A percentile compares a stretch with the other conserved stretches of the same genome.
These are phyloP conservation scores for Sciurus niger DNA, from an alignment of 2,113 vertebrate genomes.

Conservation along the genomic window DNA sequence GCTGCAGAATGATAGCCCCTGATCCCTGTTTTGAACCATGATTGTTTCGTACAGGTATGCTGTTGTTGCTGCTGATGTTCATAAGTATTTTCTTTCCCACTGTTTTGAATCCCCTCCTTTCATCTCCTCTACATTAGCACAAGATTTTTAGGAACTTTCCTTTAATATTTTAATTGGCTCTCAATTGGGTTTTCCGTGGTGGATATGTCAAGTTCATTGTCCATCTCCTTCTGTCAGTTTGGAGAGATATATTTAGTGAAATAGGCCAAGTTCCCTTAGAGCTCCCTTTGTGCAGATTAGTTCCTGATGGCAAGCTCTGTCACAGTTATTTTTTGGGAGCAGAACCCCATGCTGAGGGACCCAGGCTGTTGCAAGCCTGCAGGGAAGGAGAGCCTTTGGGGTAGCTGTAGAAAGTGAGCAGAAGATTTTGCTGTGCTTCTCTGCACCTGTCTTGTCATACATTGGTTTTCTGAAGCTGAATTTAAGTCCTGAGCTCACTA, in stretches of 20 bases:
- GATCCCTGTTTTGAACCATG: conserved; percentile 64
- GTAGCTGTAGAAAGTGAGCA: not conserved
- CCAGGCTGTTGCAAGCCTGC: not conserved
- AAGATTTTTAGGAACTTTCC: not conserved
- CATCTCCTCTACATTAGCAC: not conserved
- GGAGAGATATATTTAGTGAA: not conserved
- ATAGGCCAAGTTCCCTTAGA: not conserved
- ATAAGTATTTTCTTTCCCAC: not conserved
- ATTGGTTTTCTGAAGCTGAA: not conserved
- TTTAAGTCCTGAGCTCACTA: not conserved
- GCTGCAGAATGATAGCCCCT: not conserved
- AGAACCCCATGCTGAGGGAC: no score
- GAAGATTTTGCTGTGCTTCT: not conserved
- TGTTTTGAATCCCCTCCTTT: not conserved
- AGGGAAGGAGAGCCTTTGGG: not conserved
- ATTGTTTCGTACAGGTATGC: conserved; percentile 61
- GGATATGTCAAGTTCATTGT: not conserved
- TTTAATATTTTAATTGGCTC: conserved; percentile 32
- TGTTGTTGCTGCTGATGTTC: conserved; percentile 44
- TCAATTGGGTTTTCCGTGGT: not conserved
- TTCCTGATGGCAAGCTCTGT: fast-evolving
- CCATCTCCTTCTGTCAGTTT: not conserved
- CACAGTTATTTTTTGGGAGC: not conserved
- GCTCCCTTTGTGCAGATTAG: not conserved
- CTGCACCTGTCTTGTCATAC: not conserved